Evolutionary conservation across 2,888 invertebrate genomes (phyloP).

Genomic region (Ormyrus labotus): DNA sequence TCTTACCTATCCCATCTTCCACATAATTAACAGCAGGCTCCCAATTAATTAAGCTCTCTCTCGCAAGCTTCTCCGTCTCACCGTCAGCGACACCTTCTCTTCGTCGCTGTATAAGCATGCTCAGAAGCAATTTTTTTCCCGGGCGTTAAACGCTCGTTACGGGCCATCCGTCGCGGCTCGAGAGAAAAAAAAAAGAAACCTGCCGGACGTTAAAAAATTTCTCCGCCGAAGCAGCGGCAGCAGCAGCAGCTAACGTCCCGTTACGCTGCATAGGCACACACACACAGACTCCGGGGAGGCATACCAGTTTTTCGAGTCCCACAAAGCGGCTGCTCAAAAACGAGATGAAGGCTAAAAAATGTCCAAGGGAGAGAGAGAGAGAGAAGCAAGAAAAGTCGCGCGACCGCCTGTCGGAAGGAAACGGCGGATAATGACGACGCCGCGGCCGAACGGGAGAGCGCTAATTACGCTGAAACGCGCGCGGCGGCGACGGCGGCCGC

Average conservation of each 20-base stretch:
- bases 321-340: constrained; percentile 4
- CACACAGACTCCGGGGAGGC: background rate
- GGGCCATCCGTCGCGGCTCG: background rate
- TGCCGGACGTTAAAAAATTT: constrained; percentile 14
- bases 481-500: constrained; percentile 25
- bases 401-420: background rate
- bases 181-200: background rate
- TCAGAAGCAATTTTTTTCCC: background rate
- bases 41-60: too few relatives aligned
- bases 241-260: constrained; percentile 6
- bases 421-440: background rate
- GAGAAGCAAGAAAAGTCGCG: too few relatives aligned
- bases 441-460: constrained; percentile 8
- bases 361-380: too few relatives aligned
- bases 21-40: too few relatives aligned
- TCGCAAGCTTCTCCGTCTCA: too few relatives aligned
- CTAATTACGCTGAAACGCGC: constrained; percentile 18
- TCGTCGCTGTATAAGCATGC: too few relatives aligned
- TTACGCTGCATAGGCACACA: constrained; percentile 13
- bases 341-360: background rate
- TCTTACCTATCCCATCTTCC: too few relatives aligned
- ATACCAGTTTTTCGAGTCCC: constrained; percentile 31
- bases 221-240: background rate
- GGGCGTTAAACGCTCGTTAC: background rate
- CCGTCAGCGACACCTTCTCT: background rate